phyloP scores from a whole-genome alignment of 2,113 vertebrate genomes.

The Macheiramphus alcinus region DNA sequence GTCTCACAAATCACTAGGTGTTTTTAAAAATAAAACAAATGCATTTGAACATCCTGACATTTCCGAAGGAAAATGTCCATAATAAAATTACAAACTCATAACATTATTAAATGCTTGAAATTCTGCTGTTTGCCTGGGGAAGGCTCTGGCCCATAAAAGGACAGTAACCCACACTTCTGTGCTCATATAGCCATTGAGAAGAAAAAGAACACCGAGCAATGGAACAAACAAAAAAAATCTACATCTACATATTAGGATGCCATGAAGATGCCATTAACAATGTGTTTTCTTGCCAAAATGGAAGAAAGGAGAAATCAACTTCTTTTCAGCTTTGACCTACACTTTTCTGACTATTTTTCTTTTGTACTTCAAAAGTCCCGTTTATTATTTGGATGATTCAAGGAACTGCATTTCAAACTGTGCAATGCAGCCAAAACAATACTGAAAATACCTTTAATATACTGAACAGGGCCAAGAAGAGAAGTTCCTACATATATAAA shows the following conservation, averaged over 20 bases:
- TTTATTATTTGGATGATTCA: not conserved
- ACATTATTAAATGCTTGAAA: not conserved
- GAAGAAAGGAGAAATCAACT: not conserved
- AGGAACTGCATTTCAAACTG: not conserved
- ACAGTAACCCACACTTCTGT: not conserved
- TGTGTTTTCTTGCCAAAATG: not conserved
- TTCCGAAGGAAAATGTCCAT: not conserved
- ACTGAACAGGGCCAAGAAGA: not conserved
- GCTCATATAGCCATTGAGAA: not conserved
- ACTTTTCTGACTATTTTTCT: not conserved
- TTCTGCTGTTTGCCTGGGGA: not conserved
- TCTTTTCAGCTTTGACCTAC: not conserved
- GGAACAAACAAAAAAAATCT: not conserved
- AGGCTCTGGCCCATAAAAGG: not conserved
- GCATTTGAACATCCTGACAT: not conserved
- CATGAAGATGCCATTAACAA: not conserved
- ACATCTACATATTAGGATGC: not conserved
- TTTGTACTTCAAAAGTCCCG: not conserved
- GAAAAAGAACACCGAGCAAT: not conserved
- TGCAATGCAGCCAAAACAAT: not conserved
- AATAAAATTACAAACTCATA: not conserved
- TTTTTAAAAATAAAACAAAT: not conserved
- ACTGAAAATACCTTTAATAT: not conserved
- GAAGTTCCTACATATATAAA: accelerated
- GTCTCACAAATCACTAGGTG: not conserved